These are phyloP conservation scores for Cryptophagus acutangulus DNA, from an alignment of 2,888 invertebrate genomes.

Conservation along the genomic window DNA sequence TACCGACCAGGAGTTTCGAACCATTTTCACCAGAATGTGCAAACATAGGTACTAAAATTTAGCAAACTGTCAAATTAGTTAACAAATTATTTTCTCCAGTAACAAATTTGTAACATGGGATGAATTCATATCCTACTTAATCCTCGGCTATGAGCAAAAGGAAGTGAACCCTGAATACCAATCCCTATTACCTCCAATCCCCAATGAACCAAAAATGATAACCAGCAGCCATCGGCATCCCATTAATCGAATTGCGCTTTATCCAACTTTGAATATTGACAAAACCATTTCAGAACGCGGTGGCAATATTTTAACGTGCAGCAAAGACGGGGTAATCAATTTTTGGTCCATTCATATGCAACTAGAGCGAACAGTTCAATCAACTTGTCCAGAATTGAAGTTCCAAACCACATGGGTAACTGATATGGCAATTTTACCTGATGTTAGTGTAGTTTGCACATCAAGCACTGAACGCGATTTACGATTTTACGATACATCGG, in stretches of 20 bases:
- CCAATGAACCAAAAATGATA: constrained; percentile 54
- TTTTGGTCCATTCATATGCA: constrained; percentile 72
- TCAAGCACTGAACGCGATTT: constrained; percentile 74
- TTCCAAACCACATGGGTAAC: constrained; percentile 67
- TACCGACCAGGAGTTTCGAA: background rate
- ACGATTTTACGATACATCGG: constrained; percentile 74
- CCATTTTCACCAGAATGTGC: constrained; percentile 58
- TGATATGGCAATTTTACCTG: constrained; percentile 68
- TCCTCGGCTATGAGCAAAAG: constrained; percentile 66
- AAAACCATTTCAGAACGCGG: constrained; percentile 55
- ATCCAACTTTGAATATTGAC: constrained; percentile 56
- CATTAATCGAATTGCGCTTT: constrained; percentile 60
- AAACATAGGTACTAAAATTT: constrained; percentile 31
- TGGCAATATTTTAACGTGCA: constrained; percentile 70
- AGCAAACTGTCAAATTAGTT: too few species aligned
- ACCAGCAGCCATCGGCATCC: constrained; percentile 67
- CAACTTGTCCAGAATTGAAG: constrained; percentile 57
- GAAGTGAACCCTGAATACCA: constrained; percentile 60
- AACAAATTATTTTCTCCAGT: constrained; percentile 31
- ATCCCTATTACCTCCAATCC: constrained; percentile 60
- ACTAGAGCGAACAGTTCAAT: constrained; percentile 58
- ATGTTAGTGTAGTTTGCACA: constrained; percentile 71
- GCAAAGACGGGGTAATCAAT: constrained; percentile 71
- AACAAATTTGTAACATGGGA: constrained; percentile 62
- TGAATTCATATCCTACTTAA: constrained; percentile 71